phyloP scores from a whole-genome alignment of 2,888 invertebrate species.

The Tillus elongatus region DNA sequence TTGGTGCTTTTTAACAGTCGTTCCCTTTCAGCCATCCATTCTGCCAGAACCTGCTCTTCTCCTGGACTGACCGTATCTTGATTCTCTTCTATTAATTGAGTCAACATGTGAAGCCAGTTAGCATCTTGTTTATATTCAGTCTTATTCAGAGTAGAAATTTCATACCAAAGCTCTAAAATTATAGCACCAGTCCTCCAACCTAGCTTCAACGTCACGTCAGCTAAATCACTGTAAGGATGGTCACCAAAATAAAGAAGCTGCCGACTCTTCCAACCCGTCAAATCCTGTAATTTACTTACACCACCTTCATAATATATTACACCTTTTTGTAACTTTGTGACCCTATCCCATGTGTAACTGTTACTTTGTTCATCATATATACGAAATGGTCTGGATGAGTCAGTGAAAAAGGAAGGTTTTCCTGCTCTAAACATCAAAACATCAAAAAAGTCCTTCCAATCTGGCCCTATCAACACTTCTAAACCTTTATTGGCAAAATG shows the following conservation, averaged over 20 bases:
- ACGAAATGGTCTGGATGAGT: slow-evolving; percentile 81
- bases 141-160: slow-evolving; percentile 80
- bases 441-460: slow-evolving; percentile 89
- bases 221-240: slow-evolving; percentile 94
- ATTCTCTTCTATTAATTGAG: slow-evolving; percentile 80
- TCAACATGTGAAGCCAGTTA: slow-evolving; percentile 87
- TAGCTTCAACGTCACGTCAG: slow-evolving; percentile 90
- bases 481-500: slow-evolving; percentile 88
- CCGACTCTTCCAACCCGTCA: slow-evolving; percentile 88
- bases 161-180: slow-evolving; percentile 89
- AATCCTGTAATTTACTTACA: slow-evolving; percentile 78
- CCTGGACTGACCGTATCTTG: slow-evolving; percentile 69
- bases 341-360: slow-evolving; percentile 85
- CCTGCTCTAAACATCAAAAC: slow-evolving; percentile 90
- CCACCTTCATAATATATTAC: slow-evolving; percentile 93
- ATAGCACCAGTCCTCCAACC: slow-evolving; percentile 98
- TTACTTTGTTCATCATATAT: slow-evolving; percentile 74
- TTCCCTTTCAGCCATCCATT: slow-evolving; percentile 79
- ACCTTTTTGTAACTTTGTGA: slow-evolving; percentile 76
- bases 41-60: slow-evolving; percentile 52
- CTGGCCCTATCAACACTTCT: slow-evolving; percentile 74
- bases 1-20: slow-evolving; percentile 73
- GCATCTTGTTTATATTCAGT: slow-evolving; percentile 76
- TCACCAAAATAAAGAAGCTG: slow-evolving; percentile 96
- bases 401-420: slow-evolving; percentile 94